Evolutionary conservation across 64 coral and sea anemone genomes (phyloP), one percentile per base, ranked within the genome.

Genomic region (Platygyra sinensis): DNA sequence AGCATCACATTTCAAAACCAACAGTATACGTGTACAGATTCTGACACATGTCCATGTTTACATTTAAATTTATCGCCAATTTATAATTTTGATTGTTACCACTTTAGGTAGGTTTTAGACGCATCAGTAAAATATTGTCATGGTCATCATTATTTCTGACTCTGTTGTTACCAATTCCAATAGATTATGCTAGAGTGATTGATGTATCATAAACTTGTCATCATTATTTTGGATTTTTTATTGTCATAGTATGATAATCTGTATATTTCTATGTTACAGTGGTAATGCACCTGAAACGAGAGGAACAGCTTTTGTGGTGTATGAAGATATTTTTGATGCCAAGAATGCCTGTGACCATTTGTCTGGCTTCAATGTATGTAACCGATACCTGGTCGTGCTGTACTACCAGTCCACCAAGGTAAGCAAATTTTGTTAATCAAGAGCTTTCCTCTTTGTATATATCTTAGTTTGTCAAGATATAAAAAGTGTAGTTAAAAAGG

Each of bases 321-420:
- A 95, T 81, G 97, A 99, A 91, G 97, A 99, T 14, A 99, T 99
- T 46, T 99, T 99, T 99, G 97, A 99, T 94, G 97, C 97, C 16
- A 99, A 99, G 55, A 99, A 99, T 91, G 97, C 97, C 29, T 99
- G 97, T 79, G 97, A 99, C 32, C 97, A 99, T 71, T 60, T 99
- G 9, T 99, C 97, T 60, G 97, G 97, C 51, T 99, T 99, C 49
- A 99, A 99, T 69, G 97, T 99, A 8, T 99, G 97, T 28, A 95
- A 95, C 91, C 89, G 97, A 79, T 99, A 99, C 59, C 87, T 99
- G 24, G 96, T 99, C 36, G 96, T 99, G 0, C 62, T 99, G 4
- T 99, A 99, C 64, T 99, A 99, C 38, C 96, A 99, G 67, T 95
- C 96, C 16, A 99, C 92, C 36, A 99, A 99, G 91, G 96, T 99